Conservation (phyloP, 1,140 invertebrate species). For the Drosophila tropicalis region DNA sequence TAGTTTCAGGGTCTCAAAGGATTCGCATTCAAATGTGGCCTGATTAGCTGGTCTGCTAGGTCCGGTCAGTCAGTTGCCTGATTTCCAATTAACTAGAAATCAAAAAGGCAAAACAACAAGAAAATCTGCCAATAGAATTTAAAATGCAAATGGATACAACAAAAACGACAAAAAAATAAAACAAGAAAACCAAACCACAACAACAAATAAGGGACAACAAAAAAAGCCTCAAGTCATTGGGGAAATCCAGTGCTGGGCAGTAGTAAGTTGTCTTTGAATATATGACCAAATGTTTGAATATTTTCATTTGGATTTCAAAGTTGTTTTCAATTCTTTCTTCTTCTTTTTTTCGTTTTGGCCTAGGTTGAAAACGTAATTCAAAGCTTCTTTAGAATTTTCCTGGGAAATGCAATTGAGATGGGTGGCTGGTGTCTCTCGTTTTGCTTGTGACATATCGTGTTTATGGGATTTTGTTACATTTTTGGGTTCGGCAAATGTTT, state of each 20-base stretch:
- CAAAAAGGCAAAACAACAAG: slow-evolving; percentile 38
- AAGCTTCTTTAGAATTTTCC: slow-evolving; percentile 35
- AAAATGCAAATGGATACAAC: slow-evolving; percentile 66
- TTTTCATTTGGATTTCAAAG: slow-evolving; percentile 24
- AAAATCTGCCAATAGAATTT: slow-evolving; percentile 61
- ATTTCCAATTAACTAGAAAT: slow-evolving; percentile 56
- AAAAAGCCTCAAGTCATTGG: slow-evolving; percentile 55
- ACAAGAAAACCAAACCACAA: slow-evolving; percentile 8
- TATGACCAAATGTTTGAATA: slow-evolving; percentile 22
- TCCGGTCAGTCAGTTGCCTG: slow-evolving; percentile 19
- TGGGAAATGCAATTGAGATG: neutral
- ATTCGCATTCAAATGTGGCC: slow-evolving; percentile 23
- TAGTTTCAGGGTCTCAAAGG: slow-evolving; percentile 22
- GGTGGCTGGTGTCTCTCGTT: slow-evolving; percentile 14
- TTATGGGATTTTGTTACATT: slow-evolving; percentile 74
- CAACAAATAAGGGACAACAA: slow-evolving; percentile 6
- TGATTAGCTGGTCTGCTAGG: slow-evolving; percentile 46
- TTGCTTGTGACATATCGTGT: slow-evolving; percentile 72
- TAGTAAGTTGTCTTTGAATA: slow-evolving; percentile 31
- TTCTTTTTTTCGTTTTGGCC: neutral
- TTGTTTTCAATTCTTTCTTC: slow-evolving; percentile 3
- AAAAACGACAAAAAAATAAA: neutral
- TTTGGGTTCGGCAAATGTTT: slow-evolving; percentile 22
- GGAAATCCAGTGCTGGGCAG: slow-evolving; percentile 62
- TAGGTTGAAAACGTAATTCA: slow-evolving; percentile 43